Conservation (phyloP, 2,113 vertebrate genomes). For the Upupa epops region DNA sequence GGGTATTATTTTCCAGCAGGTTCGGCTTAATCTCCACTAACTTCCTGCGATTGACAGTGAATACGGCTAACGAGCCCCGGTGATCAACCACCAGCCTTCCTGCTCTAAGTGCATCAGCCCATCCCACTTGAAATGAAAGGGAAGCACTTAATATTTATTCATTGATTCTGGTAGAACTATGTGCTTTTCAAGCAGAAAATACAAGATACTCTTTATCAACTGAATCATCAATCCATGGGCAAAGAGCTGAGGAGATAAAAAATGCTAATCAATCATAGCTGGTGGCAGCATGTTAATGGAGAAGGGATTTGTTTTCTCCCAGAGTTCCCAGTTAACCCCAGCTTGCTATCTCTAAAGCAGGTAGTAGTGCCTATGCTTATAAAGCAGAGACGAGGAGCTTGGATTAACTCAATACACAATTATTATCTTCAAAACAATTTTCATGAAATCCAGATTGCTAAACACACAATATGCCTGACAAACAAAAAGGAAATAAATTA, state of each 20-base stretch:
- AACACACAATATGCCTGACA: background rate
- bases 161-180: constrained; percentile 50
- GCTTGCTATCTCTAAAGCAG: background rate
- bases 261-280: constrained; percentile 30
- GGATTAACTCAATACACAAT: background rate
- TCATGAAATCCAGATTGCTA: background rate
- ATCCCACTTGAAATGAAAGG: background rate
- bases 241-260: constrained; percentile 50
- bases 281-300: constrained; percentile 8
- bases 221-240: constrained; percentile 45
- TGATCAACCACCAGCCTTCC: constrained; percentile 9
- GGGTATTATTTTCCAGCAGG: background rate
- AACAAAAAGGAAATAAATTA: background rate
- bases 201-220: constrained; percentile 31
- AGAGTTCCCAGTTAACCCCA: background rate
- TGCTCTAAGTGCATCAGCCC: constrained; percentile 9
- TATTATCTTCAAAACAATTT: background rate
- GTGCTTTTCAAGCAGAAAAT: constrained; percentile 59
- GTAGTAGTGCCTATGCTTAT: background rate
- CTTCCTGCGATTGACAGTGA: background rate
- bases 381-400: background rate
- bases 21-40: background rate
- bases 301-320: constrained; percentile 37
- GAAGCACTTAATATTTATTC: constrained; percentile 58
- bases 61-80: background rate